Base-by-base conservation (phyloP, 2,888 invertebrate genomes). In the Eristalinus aeneus region DNA sequence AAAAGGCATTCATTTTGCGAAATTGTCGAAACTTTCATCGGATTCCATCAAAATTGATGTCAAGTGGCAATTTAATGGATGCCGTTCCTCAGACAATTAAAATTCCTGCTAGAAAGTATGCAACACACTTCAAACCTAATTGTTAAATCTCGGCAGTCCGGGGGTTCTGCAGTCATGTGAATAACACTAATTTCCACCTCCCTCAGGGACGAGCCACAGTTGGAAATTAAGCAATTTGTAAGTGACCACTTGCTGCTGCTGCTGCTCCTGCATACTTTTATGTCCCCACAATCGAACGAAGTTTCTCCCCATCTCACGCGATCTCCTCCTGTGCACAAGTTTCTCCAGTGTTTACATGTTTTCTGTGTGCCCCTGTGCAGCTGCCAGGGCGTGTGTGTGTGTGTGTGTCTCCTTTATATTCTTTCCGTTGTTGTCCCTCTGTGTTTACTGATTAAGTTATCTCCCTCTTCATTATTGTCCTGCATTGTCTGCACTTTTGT, bases 391-490 rank as follows among this genome's bases (percentile, higher is more conserved):
- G 69, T 69, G 46, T 75, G 75, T 78, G 80, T 75, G 61, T 84
- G 71, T 69, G 73, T 54, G 67, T 56, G 16, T 68, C 39, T 4
- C 6, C 34, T 16, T 75, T 67, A 27, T 56, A 12, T 23, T 5
- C 53, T 16, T 11, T 16, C 63, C 54, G 22, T 60, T 34, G 34
- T 56, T n/a, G n/a, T n/a, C n/a, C 46, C 67, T 9, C 23, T 80
- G 68, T 81, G 64, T 86, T 86, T 86, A 82, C 81, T 81, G 82
- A 86, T 86, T 82, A 78, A 82, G 82, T 73, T 82, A 77, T 82
- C 77, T 53, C 58, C 10, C 61, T 80, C 32, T 65, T 54, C 22
- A 27, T 58, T 27, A 60, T 73, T 68, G 68, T 23, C 56, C 20
- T 54, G 56, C 46, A n/a, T 56, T 63, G 31, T 46, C 27, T 63